Evolutionary conservation across 2,888 invertebrate species (phyloP).

Genomic region (Diachrysia chrysitis): DNA sequence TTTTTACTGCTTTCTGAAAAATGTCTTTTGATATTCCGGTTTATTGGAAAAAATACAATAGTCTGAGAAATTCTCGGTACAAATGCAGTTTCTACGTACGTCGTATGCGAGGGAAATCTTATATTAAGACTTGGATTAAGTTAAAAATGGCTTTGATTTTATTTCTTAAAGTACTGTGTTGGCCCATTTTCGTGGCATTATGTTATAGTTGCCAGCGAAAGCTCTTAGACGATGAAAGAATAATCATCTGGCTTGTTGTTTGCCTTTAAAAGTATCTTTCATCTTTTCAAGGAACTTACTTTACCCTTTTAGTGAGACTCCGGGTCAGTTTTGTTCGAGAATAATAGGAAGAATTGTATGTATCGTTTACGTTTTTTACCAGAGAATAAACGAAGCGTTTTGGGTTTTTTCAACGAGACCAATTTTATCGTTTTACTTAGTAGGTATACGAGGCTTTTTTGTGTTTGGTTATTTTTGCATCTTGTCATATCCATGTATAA

Average conservation of each 20-base stretch:
- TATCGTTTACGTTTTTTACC: constrained; percentile 28
- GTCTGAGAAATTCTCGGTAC: background rate
- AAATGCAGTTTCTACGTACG: background rate
- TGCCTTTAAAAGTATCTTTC: constrained; percentile 41
- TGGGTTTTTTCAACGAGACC: constrained; percentile 12
- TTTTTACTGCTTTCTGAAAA: constrained; percentile 62
- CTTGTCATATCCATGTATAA: too few species aligned
- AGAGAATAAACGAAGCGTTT: constrained; percentile 2
- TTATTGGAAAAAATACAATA: constrained; percentile 12
- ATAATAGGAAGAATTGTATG: constrained; percentile 46
- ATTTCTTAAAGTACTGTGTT: constrained; percentile 18
- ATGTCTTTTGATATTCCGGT: constrained; percentile 45
- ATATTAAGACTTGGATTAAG: constrained; percentile 15
- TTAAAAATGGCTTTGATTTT: constrained; percentile 19
- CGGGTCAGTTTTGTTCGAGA: constrained; percentile 36
- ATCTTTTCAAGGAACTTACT: constrained; percentile 47
- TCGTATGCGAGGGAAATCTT: constrained; percentile 2
- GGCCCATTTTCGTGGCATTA: constrained; percentile 35
- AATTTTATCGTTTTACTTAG: constrained; percentile 22
- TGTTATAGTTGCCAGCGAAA: constrained; percentile 43
- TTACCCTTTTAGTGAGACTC: constrained; percentile 49
- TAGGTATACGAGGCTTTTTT: too few species aligned
- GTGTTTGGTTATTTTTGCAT: too few species aligned
- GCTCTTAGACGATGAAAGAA: constrained; percentile 53
- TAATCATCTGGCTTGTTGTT: constrained; percentile 45